phyloP scores from a whole-genome alignment of 2,888 invertebrate species.

The Gryllus longicercus region DNA sequence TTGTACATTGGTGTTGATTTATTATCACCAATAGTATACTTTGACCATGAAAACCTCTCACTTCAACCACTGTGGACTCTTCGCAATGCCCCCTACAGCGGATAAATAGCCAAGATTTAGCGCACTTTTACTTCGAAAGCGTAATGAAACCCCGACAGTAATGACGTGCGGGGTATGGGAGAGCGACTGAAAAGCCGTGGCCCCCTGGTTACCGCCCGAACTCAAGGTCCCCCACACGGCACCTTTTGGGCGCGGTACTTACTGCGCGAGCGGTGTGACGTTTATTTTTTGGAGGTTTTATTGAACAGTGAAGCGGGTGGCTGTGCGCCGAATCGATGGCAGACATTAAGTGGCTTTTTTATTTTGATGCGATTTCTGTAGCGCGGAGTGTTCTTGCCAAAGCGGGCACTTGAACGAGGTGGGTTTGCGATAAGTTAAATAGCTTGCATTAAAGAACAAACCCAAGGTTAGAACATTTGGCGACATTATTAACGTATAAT shows the following conservation, averaged over 20 bases:
- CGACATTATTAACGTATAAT: neutral
- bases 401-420: neutral
- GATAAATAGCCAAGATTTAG: too few species aligned
- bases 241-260: neutral
- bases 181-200: too few species aligned
- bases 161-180: too few species aligned
- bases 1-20: too few species aligned
- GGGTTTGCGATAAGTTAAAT: slow-evolving; percentile 17
- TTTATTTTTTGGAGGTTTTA: slow-evolving; percentile 17
- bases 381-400: neutral
- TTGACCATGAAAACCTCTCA: too few species aligned
- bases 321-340: neutral
- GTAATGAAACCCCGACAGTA: too few species aligned
- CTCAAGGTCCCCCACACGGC: neutral
- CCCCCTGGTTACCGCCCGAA: too few species aligned
- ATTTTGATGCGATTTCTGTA: slow-evolving; percentile 3
- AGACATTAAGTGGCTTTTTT: neutral
- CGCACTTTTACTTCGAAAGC: too few species aligned
- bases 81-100: too few species aligned
- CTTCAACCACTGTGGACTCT: too few species aligned
- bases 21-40: too few species aligned
- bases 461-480: neutral
- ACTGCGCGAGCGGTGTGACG: neutral
- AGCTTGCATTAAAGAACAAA: neutral
- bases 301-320: neutral